Percentiles rank a stretch among this genome's conserved stretches.
These are phyloP conservation scores for Palythoa grandiflora DNA, from an alignment of 92 coral and sea anemone species.

Conservation along the genomic window DNA sequence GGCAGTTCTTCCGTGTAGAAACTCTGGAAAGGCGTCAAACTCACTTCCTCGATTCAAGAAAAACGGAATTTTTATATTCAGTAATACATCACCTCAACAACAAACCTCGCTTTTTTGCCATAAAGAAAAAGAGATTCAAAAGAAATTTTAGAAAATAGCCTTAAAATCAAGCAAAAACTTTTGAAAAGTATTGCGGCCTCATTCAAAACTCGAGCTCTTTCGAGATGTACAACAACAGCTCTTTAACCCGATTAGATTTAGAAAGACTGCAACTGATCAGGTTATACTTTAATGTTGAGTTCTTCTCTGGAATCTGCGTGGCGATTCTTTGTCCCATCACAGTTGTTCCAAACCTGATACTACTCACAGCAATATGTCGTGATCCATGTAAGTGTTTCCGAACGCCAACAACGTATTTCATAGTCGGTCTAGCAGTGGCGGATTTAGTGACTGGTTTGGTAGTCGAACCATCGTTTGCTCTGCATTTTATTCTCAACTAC, in stretches of 20 bases:
- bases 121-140: neutral
- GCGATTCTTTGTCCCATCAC: slow-evolving; percentile 74
- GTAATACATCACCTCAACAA: neutral
- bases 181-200: neutral
- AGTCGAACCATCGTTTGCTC: slow-evolving; percentile 82
- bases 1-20: neutral
- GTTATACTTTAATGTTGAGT: slow-evolving; percentile 53
- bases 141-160: neutral
- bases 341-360: slow-evolving; percentile 69
- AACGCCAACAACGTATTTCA: slow-evolving; percentile 73
- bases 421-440: slow-evolving; percentile 77
- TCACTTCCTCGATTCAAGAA: neutral
- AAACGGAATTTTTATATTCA: neutral
- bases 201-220: neutral
- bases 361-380: slow-evolving; percentile 70
- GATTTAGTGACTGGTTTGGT: slow-evolving; percentile 78
- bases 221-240: slow-evolving; percentile 25
- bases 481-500: slow-evolving; percentile 48
- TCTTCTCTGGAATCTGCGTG: slow-evolving; percentile 63
- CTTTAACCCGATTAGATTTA: neutral
- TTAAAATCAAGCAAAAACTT: neutral
- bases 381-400: slow-evolving; percentile 78
- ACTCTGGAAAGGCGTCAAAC: neutral
- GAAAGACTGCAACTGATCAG: neutral
- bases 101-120: neutral